Conservation (phyloP, 2,113 vertebrate species). For the Pelodiscus sinensis region DNA sequence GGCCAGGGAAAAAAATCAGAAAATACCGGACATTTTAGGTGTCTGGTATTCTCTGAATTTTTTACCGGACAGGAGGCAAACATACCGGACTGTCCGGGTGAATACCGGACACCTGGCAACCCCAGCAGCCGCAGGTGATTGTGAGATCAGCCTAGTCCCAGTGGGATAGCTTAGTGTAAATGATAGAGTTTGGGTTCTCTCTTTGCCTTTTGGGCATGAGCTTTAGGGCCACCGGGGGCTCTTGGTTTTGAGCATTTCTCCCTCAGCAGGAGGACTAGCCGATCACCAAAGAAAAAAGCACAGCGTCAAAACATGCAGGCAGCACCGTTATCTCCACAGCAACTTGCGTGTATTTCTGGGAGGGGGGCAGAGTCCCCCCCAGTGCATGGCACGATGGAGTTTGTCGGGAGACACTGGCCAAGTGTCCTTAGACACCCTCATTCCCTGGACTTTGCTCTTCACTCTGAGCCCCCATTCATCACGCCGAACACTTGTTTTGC, state of each 20-base stretch:
- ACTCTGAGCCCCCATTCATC: neutral
- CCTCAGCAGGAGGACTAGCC: no score
- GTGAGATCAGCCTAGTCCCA: neutral
- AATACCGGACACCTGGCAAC: no score
- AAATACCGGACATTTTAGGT: no score
- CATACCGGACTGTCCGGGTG: no score
- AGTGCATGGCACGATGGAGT: neutral
- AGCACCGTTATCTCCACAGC: neutral
- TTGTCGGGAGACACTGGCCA: neutral
- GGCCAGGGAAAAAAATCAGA: no score
- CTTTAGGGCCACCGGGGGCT: neutral
- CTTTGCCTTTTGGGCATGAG: neutral
- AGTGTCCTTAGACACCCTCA: neutral
- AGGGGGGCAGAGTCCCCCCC: neutral
- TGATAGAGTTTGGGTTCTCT: neutral
- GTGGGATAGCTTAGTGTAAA: neutral
- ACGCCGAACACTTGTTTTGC: neutral
- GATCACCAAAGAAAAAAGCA: neutral
- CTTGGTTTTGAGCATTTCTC: neutral
- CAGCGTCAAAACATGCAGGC: neutral
- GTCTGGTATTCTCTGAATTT: no score
- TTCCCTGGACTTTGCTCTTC: neutral
- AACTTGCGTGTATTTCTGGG: neutral
- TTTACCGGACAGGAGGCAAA: no score
- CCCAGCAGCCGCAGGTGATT: no score